Evolutionary conservation across 2,888 invertebrate genomes (phyloP).

Genomic region (Julus scanicus): DNA sequence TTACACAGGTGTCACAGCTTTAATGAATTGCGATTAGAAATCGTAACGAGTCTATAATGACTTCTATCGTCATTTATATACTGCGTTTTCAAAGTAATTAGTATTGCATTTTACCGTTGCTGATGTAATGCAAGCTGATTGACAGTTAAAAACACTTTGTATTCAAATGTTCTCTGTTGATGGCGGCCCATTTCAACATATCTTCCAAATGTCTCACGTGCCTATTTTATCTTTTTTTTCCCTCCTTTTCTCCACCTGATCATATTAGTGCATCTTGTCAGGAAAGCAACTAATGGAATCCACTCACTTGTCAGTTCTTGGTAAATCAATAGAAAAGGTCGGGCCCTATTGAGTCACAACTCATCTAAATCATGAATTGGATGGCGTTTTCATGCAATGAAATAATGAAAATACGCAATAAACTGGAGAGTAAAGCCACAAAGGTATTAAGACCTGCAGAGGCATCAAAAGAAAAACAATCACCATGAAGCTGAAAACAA

Average conservation of each 20-base stretch:
- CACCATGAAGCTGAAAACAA: not conserved
- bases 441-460: slow-evolving; percentile 16
- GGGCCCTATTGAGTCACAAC: slow-evolving; percentile 31
- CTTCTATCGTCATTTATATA: not conserved
- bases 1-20: not conserved
- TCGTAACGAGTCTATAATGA: not conserved
- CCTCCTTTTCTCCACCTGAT: not conserved
- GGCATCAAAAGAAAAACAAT: slow-evolving; percentile 32
- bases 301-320: slow-evolving; percentile 17
- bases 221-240: not conserved
- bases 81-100: not conserved
- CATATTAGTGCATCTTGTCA: slow-evolving; percentile 36
- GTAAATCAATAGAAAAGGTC: slow-evolving; percentile 39
- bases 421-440: slow-evolving; percentile 28
- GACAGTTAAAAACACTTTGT: not conserved
- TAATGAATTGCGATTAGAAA: not conserved
- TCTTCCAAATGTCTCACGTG: not conserved
- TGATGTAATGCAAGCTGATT: not conserved
- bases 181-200: not conserved
- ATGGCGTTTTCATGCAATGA: slow-evolving; percentile 35
- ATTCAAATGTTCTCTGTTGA: not conserved
- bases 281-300: slow-evolving; percentile 9
- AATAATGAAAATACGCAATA: slow-evolving; percentile 47
- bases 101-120: not conserved
- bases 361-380: slow-evolving; percentile 35